Evolutionary conservation across 2,797 vertebrate genomes (phyloP).

Genomic region (Hephaestus fuliginosus): DNA sequence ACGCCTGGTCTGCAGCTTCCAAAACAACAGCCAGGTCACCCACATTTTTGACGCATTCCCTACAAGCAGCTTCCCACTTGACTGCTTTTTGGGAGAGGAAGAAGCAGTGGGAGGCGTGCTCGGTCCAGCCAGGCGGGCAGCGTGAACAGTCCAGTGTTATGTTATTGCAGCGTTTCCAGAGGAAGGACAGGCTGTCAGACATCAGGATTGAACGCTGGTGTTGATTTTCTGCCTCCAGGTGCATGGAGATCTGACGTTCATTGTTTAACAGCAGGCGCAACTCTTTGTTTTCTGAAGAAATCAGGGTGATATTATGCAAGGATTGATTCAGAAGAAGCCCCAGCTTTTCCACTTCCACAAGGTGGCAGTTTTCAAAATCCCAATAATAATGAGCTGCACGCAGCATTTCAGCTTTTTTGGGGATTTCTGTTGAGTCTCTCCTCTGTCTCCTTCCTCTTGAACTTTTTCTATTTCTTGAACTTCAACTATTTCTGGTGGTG

Average conservation of each 20-base stretch:
- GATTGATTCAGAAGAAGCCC: neutral
- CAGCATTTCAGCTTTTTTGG: neutral
- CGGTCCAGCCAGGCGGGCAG: constrained; percentile 7
- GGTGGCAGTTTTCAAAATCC: neutral
- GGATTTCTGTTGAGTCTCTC: neutral
- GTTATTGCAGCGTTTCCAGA: constrained; percentile 17
- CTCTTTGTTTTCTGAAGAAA: neutral
- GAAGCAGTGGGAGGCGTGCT: too few relatives aligned
- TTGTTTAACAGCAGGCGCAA: neutral
- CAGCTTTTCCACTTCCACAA: neutral
- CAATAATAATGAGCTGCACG: neutral
- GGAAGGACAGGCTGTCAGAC: constrained; percentile 15
- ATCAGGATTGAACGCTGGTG: constrained; percentile 21
- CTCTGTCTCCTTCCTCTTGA: neutral
- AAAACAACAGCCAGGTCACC: constrained; percentile 22
- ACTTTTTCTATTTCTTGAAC: neutral
- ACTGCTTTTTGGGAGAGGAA: neutral
- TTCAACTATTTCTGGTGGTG: neutral
- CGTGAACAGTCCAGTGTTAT: neutral
- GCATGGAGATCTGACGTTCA: neutral
- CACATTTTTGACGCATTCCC: neutral
- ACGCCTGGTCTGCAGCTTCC: constrained; percentile 6
- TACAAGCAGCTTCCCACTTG: constrained; percentile 20
- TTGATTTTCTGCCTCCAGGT: constrained; percentile 7
- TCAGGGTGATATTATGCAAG: too few relatives aligned